Percentiles rank a stretch among this genome's conserved stretches.
These are phyloP conservation scores for Pedicia rivosa DNA, from an alignment of 2,888 invertebrate species.

Conservation along the genomic window DNA sequence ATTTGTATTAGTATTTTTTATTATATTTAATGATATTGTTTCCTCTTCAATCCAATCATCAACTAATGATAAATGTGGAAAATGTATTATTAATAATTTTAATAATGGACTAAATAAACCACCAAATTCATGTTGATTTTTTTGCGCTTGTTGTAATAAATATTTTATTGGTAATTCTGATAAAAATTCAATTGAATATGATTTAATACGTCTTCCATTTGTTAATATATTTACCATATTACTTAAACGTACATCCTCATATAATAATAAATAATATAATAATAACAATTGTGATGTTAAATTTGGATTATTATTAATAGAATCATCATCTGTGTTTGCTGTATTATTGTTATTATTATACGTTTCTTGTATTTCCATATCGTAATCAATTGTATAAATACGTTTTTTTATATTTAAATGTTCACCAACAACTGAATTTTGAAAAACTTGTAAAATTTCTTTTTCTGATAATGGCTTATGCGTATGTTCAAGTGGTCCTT, in stretches of 20 bases:
- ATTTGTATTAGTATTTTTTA: constrained; percentile 27
- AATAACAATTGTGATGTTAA: constrained; percentile 77
- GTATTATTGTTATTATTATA: constrained; percentile 26
- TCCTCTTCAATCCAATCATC: constrained; percentile 80
- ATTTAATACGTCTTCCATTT: constrained; percentile 58
- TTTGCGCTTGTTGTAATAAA: constrained; percentile 81
- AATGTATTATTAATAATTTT: constrained; percentile 77
- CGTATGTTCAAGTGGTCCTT: constrained; percentile 56
- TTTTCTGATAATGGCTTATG: constrained; percentile 85
- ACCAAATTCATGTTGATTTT: constrained; percentile 79
- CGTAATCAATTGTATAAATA: constrained; percentile 12
- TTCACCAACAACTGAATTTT: constrained; percentile 59
- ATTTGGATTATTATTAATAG: constrained; percentile 34
- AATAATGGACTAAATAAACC: constrained; percentile 81
- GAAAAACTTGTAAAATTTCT: constrained; percentile 72
- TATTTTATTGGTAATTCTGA: constrained; percentile 88
- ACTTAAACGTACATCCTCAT: constrained; percentile 75
- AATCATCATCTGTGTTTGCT: constrained; percentile 36
- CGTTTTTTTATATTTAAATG: constrained; percentile 44
- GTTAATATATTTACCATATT: constrained; percentile 50
- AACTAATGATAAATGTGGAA: constrained; percentile 86
- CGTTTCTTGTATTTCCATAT: constrained; percentile 12
- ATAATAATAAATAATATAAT: constrained; percentile 79
- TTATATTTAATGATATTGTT: not conserved
- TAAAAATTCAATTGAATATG: constrained; percentile 73